phyloP scores from a whole-genome alignment of 2,113 vertebrate genomes.

The Mustela nigripes region DNA sequence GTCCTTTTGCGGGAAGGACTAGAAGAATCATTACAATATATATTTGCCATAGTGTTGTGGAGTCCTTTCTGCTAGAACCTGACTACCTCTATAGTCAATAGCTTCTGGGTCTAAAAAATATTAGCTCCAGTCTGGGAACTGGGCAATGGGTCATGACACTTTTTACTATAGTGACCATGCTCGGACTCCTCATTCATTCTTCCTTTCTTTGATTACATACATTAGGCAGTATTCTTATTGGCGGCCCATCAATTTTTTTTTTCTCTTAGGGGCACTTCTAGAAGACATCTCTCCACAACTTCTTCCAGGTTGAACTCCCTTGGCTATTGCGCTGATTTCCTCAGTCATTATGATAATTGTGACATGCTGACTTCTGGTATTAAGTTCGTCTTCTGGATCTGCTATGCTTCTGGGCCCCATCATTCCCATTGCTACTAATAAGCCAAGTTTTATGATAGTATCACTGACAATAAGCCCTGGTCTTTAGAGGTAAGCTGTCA shows the following conservation, averaged over 20 bases:
- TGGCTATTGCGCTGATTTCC: neutral
- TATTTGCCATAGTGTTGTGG: neutral
- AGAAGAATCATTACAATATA: neutral
- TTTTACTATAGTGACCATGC: neutral
- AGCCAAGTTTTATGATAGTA: neutral
- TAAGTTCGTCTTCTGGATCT: neutral
- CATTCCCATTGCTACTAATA: neutral
- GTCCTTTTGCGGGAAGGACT: neutral
- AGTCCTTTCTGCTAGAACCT: neutral
- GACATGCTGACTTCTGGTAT: neutral
- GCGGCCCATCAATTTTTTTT: neutral
- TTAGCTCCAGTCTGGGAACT: neutral
- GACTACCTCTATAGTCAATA: neutral
- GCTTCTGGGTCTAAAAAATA: neutral
- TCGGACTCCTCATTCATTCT: neutral
- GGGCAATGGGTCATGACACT: neutral
- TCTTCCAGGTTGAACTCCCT: neutral
- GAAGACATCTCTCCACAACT: neutral
- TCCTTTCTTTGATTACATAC: neutral
- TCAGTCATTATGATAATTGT: neutral
- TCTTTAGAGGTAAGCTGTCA: neutral
- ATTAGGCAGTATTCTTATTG: neutral
- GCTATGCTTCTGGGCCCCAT: neutral
- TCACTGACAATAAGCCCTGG: neutral
- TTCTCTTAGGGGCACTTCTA: neutral